Evolutionary conservation across 2,113 vertebrate genomes (phyloP).

Genomic region (Chloropsis hardwickii): DNA sequence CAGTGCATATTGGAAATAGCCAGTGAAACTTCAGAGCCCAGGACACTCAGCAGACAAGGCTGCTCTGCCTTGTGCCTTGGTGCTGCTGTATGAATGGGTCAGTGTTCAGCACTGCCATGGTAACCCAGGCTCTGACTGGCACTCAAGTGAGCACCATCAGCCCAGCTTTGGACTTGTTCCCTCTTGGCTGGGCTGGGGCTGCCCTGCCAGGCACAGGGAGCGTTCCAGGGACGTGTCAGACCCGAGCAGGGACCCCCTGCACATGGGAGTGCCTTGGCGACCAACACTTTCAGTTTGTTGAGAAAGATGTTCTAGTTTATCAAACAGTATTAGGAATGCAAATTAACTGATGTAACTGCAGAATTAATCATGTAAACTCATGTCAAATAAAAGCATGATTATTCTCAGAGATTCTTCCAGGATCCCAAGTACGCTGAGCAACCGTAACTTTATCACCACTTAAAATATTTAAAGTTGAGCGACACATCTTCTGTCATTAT

Average conservation of each 20-base stretch:
- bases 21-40: background rate
- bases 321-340: constrained; percentile 13
- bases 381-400: background rate
- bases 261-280: accelerated
- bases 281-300: background rate
- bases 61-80: background rate
- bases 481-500: background rate
- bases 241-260: accelerated
- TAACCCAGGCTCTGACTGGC: background rate
- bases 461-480: background rate
- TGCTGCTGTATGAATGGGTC: background rate
- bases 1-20: background rate
- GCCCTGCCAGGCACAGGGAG: background rate
- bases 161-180: background rate
- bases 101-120: background rate
- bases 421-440: background rate
- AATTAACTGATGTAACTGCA: constrained; percentile 9
- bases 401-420: background rate
- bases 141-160: background rate
- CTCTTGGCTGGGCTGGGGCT: background rate
- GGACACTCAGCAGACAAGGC: background rate
- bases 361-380: background rate
- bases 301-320: background rate
- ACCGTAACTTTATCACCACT: background rate
- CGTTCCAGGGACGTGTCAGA: too few relatives aligned